These are phyloP conservation scores for Schizopygopsis malacanthus DNA, from an alignment of 2,797 vertebrate genomes.

Conservation along the genomic window DNA sequence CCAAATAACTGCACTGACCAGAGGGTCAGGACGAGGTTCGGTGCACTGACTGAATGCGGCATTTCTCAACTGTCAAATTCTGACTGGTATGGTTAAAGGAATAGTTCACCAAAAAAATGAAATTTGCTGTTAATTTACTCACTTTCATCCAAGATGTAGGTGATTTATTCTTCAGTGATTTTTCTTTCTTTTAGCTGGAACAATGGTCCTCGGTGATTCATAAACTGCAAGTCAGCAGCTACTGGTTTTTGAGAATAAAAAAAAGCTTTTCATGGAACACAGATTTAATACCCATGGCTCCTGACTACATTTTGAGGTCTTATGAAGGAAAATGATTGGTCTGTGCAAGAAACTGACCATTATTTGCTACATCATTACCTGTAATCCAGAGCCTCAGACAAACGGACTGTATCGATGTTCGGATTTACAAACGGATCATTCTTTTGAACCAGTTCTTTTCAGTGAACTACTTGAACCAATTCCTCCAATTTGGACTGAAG, in stretches of 20 bases:
- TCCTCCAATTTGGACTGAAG: not conserved
- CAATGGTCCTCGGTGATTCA: not conserved
- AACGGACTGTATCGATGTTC: not conserved
- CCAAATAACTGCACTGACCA: slow-evolving; percentile 29
- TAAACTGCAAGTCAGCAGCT: not conserved
- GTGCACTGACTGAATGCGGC: slow-evolving; percentile 2
- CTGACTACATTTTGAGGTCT: not conserved
- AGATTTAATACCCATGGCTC: not conserved
- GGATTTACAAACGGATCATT: not conserved
- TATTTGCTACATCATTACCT: not conserved
- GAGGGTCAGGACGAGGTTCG: not conserved
- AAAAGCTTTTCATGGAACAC: not conserved
- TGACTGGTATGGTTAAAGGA: not conserved
- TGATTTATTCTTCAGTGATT: no score
- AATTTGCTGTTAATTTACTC: not conserved
- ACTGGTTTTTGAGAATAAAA: not conserved
- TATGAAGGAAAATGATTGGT: not conserved
- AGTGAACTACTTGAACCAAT: not conserved
- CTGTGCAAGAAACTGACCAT: not conserved
- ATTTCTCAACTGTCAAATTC: not conserved
- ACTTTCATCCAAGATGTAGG: not conserved
- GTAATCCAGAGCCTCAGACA: not conserved
- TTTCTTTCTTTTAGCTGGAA: no score
- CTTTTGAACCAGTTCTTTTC: not conserved
- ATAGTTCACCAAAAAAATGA: not conserved